Percentiles rank a stretch among this genome's conserved stretches.
phyloP scores from a whole-genome alignment of 2,888 invertebrate genomes.

The Ceraclea dissimilis region DNA sequence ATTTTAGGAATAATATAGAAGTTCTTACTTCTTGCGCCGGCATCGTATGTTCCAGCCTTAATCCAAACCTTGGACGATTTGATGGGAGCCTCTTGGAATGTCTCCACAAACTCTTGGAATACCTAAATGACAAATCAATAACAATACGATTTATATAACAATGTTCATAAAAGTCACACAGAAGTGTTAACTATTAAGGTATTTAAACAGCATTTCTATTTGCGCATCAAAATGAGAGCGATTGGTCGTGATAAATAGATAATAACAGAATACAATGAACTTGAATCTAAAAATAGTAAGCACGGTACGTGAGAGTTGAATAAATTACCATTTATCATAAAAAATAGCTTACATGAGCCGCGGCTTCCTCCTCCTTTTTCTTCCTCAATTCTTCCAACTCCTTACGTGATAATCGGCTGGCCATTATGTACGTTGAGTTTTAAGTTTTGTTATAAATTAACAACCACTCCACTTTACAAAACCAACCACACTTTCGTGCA shows the following conservation, averaged over 20 bases:
- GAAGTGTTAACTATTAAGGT: too few relatives aligned
- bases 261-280: not conserved
- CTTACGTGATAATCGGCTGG: constrained; percentile 69
- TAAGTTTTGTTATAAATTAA: too few relatives aligned
- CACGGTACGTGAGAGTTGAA: not conserved
- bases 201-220: too few relatives aligned
- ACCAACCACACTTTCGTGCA: not conserved
- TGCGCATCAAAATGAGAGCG: too few relatives aligned
- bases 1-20: too few relatives aligned
- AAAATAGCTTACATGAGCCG: constrained; percentile 64
- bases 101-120: constrained; percentile 95
- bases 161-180: too few relatives aligned
- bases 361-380: constrained; percentile 84
- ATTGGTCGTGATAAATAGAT: too few relatives aligned
- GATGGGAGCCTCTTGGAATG: constrained; percentile 83
- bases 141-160: too few relatives aligned
- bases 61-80: constrained; percentile 90
- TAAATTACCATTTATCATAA: not conserved
- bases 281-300: not conserved
- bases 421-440: constrained; percentile 41
- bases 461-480: not conserved
- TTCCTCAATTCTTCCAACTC: constrained; percentile 81
- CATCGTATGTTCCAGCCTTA: constrained; percentile 95
- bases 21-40: constrained; percentile 83
- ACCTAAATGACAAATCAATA: constrained; percentile 50